Conservation (phyloP, 1,140 invertebrate genomes). For the Argopecten irradians region DNA sequence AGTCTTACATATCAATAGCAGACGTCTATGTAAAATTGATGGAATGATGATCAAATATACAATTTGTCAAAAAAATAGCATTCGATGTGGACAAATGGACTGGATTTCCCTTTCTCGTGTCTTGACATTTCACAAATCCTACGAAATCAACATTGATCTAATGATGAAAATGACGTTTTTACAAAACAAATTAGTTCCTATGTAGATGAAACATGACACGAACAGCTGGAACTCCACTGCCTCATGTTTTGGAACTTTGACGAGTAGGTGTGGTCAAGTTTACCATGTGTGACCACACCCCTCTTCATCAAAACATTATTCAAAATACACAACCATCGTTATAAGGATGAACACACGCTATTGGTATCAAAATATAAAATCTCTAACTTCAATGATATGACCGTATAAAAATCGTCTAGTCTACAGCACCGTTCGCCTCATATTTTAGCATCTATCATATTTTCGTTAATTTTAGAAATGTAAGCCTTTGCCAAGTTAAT, state of each 20-base stretch:
- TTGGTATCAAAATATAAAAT: constrained; percentile 19
- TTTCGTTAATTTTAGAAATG: not conserved
- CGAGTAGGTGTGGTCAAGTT: not conserved
- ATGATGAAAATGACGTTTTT: not conserved
- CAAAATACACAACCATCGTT: constrained; percentile 14
- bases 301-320: not conserved
- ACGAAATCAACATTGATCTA: not conserved
- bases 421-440: not conserved
- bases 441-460: not conserved
- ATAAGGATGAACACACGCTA: constrained; percentile 6
- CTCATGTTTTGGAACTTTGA: not conserved
- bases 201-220: not conserved
- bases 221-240: constrained; percentile 10
- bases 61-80: not conserved
- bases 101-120: not conserved
- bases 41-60: constrained; percentile 18
- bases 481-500: not conserved
- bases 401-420: not conserved
- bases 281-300: not conserved
- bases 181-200: constrained; percentile 3
- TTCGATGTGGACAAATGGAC: constrained; percentile 20
- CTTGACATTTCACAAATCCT: constrained; percentile 16
- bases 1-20: not conserved
- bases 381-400: constrained; percentile 1
- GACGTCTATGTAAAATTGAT: not conserved